Base-by-base conservation (phyloP, 2,797 vertebrate species). In the Cryptoprocta ferox region DNA sequence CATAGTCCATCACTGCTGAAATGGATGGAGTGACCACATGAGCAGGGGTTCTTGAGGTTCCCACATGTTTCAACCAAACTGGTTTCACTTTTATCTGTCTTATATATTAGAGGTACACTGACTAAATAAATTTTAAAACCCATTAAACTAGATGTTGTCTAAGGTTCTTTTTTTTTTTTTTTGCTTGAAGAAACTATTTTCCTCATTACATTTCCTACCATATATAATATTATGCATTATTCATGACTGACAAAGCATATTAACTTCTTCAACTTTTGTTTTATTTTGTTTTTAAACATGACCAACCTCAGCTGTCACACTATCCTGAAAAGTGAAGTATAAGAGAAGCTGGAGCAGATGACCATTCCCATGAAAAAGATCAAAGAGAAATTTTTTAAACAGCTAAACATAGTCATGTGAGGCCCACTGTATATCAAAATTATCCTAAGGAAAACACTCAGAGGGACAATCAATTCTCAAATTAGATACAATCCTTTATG, bases 401-500 rank as follows among this genome's bases (percentile, higher is more conserved):
- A 24, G 32, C 45, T 79, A 68, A 91, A 81, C 9, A 21, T 11
- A 83, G 35, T 16, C 5, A 10, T 13, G 61, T 5, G 4, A 90
- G 45, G 18, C 5, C 56, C 5, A 35, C 28, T 35, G 2, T 11
- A 85, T n/a, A 71, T 48, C 37, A 59, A 61, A 91, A 80, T 32
- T 32, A 26, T 85, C 26, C 18, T 59, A 37, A 84, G 66, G 35
- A 79, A 86, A 83, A 81, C 35, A 53, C 18, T 28, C 18, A 39
- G 19, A 80, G 5, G 50, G 30, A 71, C 15, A 35, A 37, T 32
- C 3, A 13, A 79, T 65, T 61, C 13, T 32, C 68, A 63, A 45
- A 68, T 18, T 79, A 98, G 95, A 95, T 93, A 94, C 80, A 59
- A 97, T 96, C 76, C 93, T 88, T 97, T 98, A 97, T 97, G 30